These are phyloP conservation scores for Tenualosa ilisha DNA, from an alignment of 2,797 vertebrate genomes.

Conservation along the genomic window DNA sequence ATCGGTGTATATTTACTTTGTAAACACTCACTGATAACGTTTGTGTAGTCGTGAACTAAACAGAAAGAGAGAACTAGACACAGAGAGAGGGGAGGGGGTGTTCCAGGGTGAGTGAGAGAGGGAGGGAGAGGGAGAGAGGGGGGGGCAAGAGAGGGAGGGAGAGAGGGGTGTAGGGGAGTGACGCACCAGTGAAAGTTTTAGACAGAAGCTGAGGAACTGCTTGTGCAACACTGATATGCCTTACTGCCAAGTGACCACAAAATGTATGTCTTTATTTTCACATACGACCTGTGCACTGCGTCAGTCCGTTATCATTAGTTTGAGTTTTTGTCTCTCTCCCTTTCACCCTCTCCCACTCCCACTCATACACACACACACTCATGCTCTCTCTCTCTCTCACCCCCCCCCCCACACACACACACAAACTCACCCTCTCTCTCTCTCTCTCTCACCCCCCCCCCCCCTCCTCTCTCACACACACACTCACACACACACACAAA, in stretches of 20 bases:
- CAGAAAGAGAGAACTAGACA: not conserved
- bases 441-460: not conserved
- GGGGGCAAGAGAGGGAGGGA: not conserved
- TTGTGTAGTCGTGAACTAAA: not conserved
- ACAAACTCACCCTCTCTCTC: not conserved
- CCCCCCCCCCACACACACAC: too few species aligned
- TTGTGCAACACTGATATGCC: slow-evolving; percentile 57
- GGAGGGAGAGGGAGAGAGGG: not conserved
- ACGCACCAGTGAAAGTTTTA: slow-evolving; percentile 27
- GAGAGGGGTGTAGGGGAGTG: slow-evolving; percentile 12
- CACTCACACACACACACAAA: not conserved
- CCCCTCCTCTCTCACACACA: not conserved
- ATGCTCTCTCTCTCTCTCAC: not conserved
- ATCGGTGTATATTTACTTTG: not conserved
- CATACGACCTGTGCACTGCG: slow-evolving; percentile 63
- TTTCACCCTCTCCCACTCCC: not conserved
- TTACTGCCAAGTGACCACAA: slow-evolving; percentile 69
- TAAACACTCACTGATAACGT: not conserved
- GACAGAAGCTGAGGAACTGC: slow-evolving; percentile 52
- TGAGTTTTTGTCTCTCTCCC: slow-evolving; percentile 53
- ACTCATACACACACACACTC: not conserved
- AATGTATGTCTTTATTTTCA: slow-evolving; percentile 52
- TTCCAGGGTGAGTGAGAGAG: not conserved
- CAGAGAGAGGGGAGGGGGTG: not conserved
- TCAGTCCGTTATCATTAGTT: slow-evolving; percentile 70